Conservation (phyloP, 2,888 invertebrate genomes). For the Apoderus coryli region DNA sequence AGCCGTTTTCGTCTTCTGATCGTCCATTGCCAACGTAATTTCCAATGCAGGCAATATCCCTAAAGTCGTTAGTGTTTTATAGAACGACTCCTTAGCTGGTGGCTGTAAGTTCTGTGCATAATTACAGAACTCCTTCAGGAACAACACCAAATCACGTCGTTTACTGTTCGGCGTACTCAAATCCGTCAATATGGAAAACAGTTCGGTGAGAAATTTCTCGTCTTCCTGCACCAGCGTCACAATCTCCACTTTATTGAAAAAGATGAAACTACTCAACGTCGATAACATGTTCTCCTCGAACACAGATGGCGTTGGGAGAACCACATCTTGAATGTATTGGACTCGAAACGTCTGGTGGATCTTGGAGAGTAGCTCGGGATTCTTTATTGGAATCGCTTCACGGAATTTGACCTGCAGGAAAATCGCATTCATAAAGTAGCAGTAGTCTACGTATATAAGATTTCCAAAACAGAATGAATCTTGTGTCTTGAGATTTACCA, state of each 20-base stretch:
- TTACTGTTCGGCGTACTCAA: constrained; percentile 71
- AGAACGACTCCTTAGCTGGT: constrained; percentile 93
- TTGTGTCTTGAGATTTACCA: too few relatives aligned
- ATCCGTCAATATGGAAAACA: constrained; percentile 87
- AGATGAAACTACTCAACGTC: constrained; percentile 95
- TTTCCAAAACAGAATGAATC: too few relatives aligned
- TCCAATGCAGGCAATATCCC: constrained; percentile 82
- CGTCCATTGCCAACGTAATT: constrained; percentile 81
- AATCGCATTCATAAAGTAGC: too few relatives aligned
- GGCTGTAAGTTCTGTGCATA: constrained; percentile 98
- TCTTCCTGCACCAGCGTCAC: constrained; percentile 96
- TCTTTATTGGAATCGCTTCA: constrained; percentile 90
- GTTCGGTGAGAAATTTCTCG: constrained; percentile 86
- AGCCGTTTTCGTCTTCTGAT: constrained; percentile 87
- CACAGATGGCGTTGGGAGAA: constrained; percentile 94
- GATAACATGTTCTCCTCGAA: constrained; percentile 99
- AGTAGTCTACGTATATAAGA: too few relatives aligned
- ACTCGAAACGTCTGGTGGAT: constrained; percentile 99
- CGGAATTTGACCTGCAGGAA: too few relatives aligned
- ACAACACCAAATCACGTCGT: constrained; percentile 86
- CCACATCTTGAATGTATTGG: constrained; percentile 98
- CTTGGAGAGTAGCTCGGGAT: constrained; percentile 87
- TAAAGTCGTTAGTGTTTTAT: constrained; percentile 81
- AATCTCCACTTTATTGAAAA: constrained; percentile 99
- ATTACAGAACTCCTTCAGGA: constrained; percentile 98